A percentile compares a stretch with the other conserved stretches of the same genome.
phyloP scores from a whole-genome alignment of 2,888 invertebrate genomes.

The Diplolepis rosae region DNA sequence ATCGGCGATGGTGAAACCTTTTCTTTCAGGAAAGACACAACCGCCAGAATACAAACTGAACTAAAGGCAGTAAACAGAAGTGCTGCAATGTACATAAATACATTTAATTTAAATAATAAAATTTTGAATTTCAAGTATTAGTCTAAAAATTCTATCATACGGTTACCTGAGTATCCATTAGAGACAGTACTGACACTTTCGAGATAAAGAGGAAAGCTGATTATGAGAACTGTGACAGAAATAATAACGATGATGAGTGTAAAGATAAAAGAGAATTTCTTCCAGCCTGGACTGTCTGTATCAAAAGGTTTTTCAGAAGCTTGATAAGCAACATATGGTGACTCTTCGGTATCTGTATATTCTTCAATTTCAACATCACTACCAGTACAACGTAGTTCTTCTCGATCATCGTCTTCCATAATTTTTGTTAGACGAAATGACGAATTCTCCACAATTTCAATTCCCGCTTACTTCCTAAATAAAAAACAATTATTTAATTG shows the following conservation, averaged over 20 bases:
- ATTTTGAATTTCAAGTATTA: background rate
- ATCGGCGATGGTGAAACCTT: slow-evolving; percentile 63
- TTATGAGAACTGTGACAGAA: slow-evolving; percentile 75
- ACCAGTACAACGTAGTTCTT: slow-evolving; percentile 65
- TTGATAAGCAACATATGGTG: slow-evolving; percentile 65
- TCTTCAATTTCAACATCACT: slow-evolving; percentile 67
- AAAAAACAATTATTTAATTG: background rate
- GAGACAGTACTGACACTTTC: slow-evolving; percentile 69
- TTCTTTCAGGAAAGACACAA: slow-evolving; percentile 56
- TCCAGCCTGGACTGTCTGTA: slow-evolving; percentile 65
- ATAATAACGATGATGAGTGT: slow-evolving; percentile 73
- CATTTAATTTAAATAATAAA: too few relatives aligned
- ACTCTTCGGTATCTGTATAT: slow-evolving; percentile 68
- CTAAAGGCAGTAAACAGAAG: slow-evolving; percentile 64
- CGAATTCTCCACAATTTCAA: background rate
- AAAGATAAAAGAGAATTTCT: slow-evolving; percentile 74
- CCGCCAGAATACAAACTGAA: slow-evolving; percentile 59
- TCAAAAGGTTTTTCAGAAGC: slow-evolving; percentile 66
- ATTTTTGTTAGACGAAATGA: slow-evolving; percentile 41
- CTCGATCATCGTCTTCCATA: slow-evolving; percentile 70
- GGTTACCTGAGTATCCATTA: slow-evolving; percentile 68
- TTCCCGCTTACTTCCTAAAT: background rate
- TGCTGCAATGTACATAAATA: slow-evolving; percentile 51
- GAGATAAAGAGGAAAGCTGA: slow-evolving; percentile 76
- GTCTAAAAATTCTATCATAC: background rate